These are phyloP conservation scores for Corythornis cristatus DNA, from an alignment of 2,113 vertebrate genomes.

Conservation along the genomic window DNA sequence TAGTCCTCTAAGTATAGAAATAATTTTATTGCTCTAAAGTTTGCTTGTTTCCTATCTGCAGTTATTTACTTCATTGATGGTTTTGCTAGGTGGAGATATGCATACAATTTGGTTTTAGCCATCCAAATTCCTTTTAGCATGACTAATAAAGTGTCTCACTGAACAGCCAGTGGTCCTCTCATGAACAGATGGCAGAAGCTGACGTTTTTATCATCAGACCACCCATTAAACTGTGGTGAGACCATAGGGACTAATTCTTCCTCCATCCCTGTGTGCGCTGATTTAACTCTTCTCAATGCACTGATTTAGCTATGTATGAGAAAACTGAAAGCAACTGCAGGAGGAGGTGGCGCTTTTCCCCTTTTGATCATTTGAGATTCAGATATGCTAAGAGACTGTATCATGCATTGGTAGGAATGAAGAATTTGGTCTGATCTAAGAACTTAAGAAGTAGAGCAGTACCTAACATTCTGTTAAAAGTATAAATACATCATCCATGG, in stretches of 20 bases:
- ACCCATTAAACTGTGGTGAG: conserved; percentile 23
- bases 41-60: neutral
- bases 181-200: conserved; percentile 41
- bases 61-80: neutral
- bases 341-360: neutral
- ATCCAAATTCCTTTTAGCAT: conserved; percentile 3
- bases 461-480: neutral
- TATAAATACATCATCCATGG: neutral
- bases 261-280: neutral
- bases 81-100: neutral
- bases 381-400: neutral
- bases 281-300: neutral
- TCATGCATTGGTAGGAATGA: neutral
- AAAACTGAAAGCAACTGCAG: neutral
- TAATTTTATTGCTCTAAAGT: neutral
- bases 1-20: neutral
- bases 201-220: neutral
- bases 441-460: neutral
- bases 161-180: conserved; percentile 17
- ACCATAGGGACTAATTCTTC: neutral
- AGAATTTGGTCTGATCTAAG: neutral
- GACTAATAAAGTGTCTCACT: neutral
- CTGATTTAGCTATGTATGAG: neutral
- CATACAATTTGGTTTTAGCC: neutral
- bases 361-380: neutral